These are phyloP conservation scores for Carpatolechia fugitivella DNA, from an alignment of 2,888 invertebrate species.

Conservation along the genomic window DNA sequence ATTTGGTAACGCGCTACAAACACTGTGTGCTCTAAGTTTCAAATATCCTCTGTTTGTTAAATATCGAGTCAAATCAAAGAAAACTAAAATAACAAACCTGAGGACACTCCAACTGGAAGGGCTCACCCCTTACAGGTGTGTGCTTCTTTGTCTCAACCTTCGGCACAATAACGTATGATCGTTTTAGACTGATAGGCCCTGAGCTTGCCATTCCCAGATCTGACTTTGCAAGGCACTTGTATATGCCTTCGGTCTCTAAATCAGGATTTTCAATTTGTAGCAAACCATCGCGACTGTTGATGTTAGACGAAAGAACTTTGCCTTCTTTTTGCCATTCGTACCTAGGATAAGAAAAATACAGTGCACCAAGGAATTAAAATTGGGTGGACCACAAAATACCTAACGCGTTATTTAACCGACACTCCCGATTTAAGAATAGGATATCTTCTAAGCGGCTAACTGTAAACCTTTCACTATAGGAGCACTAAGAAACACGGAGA, in stretches of 20 bases:
- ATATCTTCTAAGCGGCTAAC: too few species aligned
- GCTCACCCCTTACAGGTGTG: conserved; percentile 45
- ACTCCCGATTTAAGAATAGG: too few species aligned
- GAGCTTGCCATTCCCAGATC: conserved; percentile 49
- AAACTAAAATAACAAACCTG: background rate
- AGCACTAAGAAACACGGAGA: too few species aligned
- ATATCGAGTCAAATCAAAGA: too few species aligned
- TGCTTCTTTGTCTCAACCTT: background rate
- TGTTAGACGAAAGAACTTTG: background rate
- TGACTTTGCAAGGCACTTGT: conserved; percentile 53
- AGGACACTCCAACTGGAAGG: conserved; percentile 51
- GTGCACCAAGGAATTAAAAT: too few species aligned
- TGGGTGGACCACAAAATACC: too few species aligned
- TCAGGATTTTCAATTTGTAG: background rate
- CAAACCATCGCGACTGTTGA: background rate
- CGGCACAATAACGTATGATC: conserved; percentile 35
- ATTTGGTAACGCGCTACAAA: too few species aligned
- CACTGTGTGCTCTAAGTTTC: too few species aligned
- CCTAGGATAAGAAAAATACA: too few species aligned
- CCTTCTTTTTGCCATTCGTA: background rate
- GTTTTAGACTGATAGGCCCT: conserved; percentile 40
- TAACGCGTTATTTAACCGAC: too few species aligned
- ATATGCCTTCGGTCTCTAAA: conserved; percentile 40
- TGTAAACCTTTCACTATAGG: too few species aligned
- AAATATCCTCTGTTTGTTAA: too few species aligned